A percentile compares a stretch with the other conserved stretches of the same genome.
Evolutionary conservation across 2,888 invertebrate species (phyloP).

Genomic region (Oscheius sp.): DNA sequence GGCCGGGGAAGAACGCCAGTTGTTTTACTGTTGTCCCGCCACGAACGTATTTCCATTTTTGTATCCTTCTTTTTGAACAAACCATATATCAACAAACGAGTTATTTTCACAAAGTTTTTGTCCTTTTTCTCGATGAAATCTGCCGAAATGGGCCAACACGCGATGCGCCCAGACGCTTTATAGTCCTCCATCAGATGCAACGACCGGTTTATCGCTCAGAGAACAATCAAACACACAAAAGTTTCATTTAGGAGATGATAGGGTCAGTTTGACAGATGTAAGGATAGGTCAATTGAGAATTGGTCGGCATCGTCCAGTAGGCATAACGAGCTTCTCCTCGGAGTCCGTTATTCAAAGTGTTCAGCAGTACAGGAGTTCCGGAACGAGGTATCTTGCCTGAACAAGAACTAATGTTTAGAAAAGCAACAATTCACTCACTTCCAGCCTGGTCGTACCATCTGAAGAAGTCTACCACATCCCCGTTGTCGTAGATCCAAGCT

Average conservation of each 20-base stretch:
- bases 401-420: neutral
- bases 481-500: slow-evolving; percentile 24
- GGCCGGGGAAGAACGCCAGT: too few relatives aligned
- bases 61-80: too few relatives aligned
- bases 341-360: slow-evolving; percentile 21
- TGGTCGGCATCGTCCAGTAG: slow-evolving; percentile 29
- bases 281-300: slow-evolving; percentile 1
- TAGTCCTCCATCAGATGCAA: too few relatives aligned
- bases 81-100: too few relatives aligned
- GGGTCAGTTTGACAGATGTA: slow-evolving; percentile 31
- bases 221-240: neutral
- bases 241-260: slow-evolving; percentile 13
- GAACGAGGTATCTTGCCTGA: slow-evolving; percentile 8
- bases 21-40: too few relatives aligned
- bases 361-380: slow-evolving; percentile 16
- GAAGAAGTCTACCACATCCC: slow-evolving; percentile 31
- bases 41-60: too few relatives aligned
- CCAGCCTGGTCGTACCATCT: slow-evolving; percentile 35
- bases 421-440: neutral
- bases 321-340: slow-evolving; percentile 23
- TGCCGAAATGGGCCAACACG: too few relatives aligned
- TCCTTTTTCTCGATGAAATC: too few relatives aligned
- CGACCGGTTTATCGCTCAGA: too few relatives aligned
- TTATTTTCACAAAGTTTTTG: too few relatives aligned
- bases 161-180: too few relatives aligned